Conservation (phyloP, 2,797 vertebrate genomes). For the Hylomyscus alleni region DNA sequence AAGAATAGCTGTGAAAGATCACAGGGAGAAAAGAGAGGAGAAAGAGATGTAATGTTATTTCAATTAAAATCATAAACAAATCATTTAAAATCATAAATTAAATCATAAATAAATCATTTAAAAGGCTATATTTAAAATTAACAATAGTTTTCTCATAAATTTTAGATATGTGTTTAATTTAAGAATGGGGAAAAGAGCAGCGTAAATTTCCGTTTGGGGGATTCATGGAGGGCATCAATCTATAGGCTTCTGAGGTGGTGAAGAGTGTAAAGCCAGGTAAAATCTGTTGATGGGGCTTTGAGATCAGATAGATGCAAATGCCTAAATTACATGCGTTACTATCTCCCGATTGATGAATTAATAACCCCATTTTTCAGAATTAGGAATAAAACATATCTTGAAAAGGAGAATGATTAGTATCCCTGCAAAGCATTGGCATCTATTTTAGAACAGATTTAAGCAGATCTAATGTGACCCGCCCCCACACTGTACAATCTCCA, state of each 20-base stretch:
- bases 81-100: no score
- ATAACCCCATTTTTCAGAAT: neutral
- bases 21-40: neutral
- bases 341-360: constrained; percentile 3
- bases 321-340: neutral
- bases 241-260: neutral
- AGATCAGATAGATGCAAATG: constrained; percentile 51
- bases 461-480: neutral
- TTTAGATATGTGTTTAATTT: constrained; percentile 9
- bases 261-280: constrained; percentile 17
- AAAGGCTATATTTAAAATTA: constrained; percentile 9
- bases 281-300: constrained; percentile 18
- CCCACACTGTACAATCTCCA: constrained; percentile 26
- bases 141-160: neutral
- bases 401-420: neutral
- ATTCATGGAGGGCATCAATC: neutral
- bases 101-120: neutral
- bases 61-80: neutral
- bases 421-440: constrained; percentile 19
- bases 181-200: neutral
- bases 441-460: constrained; percentile 50
- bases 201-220: neutral
- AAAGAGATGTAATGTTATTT: neutral
- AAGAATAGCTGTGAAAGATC: neutral
- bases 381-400: constrained; percentile 3